A percentile compares a stretch with the other conserved stretches of the same genome.
These are phyloP conservation scores for Lichenostomus cassidix DNA, from an alignment of 2,113 vertebrate genomes.

Conservation along the genomic window DNA sequence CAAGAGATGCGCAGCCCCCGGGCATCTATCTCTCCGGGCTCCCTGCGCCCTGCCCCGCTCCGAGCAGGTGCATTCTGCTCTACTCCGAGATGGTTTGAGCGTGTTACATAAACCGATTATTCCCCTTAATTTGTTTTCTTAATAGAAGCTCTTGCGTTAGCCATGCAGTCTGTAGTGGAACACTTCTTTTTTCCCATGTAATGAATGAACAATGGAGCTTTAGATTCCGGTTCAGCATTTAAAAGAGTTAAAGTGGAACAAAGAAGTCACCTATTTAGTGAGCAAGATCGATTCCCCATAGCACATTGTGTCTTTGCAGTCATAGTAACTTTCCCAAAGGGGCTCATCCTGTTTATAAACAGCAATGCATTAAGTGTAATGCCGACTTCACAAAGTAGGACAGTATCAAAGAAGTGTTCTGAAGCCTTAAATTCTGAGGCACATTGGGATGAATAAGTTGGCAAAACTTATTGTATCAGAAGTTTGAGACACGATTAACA, in stretches of 20 bases:
- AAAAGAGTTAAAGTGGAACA: not conserved
- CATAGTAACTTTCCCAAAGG: not conserved
- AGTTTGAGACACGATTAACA: not conserved
- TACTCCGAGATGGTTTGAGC: not conserved
- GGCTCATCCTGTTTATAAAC: not conserved
- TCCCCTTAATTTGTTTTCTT: not conserved
- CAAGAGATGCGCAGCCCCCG: accelerated
- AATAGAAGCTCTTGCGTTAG: not conserved
- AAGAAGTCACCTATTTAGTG: not conserved
- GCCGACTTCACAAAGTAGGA: not conserved
- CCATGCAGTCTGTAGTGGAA: not conserved
- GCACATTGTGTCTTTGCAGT: not conserved
- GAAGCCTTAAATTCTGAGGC: not conserved
- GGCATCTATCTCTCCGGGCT: not conserved
- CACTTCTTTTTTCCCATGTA: not conserved
- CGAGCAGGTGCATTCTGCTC: not conserved
- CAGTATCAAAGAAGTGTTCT: not conserved
- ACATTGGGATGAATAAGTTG: not conserved
- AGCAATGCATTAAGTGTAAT: not conserved
- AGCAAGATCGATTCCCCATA: not conserved
- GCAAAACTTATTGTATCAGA: not conserved
- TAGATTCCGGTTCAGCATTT: not conserved
- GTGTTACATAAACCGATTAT: not conserved
- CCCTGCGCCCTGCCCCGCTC: not conserved
- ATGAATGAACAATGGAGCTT: not conserved